A percentile compares a stretch with the other conserved stretches of the same genome.
Evolutionary conservation across 2,113 vertebrate species (phyloP).

Genomic region (Megaceryle maxima): DNA sequence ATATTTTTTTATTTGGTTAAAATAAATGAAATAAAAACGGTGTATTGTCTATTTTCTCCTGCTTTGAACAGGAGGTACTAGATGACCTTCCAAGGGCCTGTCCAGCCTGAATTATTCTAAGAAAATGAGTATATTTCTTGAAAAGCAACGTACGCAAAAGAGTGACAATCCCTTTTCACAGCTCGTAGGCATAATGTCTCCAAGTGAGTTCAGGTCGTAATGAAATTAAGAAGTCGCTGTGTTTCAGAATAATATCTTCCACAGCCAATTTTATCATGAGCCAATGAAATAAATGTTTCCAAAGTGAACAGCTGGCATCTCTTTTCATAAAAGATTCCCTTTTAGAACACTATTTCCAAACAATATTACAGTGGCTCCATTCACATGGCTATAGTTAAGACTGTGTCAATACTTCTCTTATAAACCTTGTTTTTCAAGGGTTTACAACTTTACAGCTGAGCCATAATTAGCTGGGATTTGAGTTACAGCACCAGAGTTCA

Average conservation of each 20-base stretch:
- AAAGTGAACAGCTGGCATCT: conserved; percentile 67
- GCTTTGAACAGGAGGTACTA: neutral
- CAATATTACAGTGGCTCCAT: conserved; percentile 66
- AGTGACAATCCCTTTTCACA: neutral
- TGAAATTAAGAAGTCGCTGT: conserved; percentile 50
- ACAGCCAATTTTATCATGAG: conserved; percentile 43
- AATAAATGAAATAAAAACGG: neutral
- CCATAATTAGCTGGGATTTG: conserved; percentile 50
- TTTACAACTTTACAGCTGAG: conserved; percentile 56
- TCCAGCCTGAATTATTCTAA: neutral
- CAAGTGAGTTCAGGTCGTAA: conserved; percentile 46
- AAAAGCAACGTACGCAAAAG: neutral
- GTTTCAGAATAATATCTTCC: conserved; percentile 54
- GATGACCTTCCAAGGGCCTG: neutral
- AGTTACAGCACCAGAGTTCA: conserved; percentile 38
- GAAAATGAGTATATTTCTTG: neutral
- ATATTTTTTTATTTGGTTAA: neutral
- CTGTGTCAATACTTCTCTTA: conserved; percentile 63
- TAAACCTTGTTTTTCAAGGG: conserved; percentile 53
- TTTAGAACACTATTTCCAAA: conserved; percentile 64
- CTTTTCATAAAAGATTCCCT: conserved; percentile 65
- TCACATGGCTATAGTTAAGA: conserved; percentile 55
- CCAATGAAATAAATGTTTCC: conserved; percentile 66
- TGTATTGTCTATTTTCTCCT: neutral
- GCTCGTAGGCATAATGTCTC: neutral